Conservation (phyloP, 2,888 invertebrate species). For the Cheilosia soror region DNA sequence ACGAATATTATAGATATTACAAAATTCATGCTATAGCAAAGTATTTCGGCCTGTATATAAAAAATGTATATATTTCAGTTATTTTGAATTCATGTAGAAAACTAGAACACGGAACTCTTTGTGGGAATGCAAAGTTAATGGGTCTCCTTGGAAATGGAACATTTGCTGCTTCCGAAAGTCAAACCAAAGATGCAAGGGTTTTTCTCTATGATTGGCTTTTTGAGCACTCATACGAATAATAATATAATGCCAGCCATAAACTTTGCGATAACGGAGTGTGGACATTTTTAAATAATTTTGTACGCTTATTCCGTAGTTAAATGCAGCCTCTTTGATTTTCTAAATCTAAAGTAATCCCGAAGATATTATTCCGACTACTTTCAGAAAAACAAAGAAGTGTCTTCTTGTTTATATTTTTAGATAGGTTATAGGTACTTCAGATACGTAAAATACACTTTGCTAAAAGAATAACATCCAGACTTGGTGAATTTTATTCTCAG, state of each 20-base stretch:
- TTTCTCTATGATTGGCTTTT: constrained; percentile 13
- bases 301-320: no score
- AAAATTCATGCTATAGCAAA: background rate
- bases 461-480: constrained; percentile 1
- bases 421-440: no score
- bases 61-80: constrained; percentile 25
- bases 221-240: constrained; percentile 17
- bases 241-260: background rate
- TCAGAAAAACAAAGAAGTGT: no score
- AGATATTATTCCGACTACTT: no score
- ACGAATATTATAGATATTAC: no score
- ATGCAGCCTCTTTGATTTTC: no score
- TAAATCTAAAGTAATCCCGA: no score
- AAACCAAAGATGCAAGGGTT: background rate
- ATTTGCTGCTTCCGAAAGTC: constrained; percentile 3
- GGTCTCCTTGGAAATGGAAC: constrained; percentile 6
- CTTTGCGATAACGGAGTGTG: background rate
- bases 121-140: background rate
- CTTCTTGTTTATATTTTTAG: no score
- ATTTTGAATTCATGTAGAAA: constrained; percentile 10
- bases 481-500: background rate
- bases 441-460: background rate
- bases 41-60: background rate
- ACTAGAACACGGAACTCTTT: background rate
- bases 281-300: no score